Base-by-base conservation (phyloP, 2,797 vertebrate species). In the Selene dorsalis region DNA sequence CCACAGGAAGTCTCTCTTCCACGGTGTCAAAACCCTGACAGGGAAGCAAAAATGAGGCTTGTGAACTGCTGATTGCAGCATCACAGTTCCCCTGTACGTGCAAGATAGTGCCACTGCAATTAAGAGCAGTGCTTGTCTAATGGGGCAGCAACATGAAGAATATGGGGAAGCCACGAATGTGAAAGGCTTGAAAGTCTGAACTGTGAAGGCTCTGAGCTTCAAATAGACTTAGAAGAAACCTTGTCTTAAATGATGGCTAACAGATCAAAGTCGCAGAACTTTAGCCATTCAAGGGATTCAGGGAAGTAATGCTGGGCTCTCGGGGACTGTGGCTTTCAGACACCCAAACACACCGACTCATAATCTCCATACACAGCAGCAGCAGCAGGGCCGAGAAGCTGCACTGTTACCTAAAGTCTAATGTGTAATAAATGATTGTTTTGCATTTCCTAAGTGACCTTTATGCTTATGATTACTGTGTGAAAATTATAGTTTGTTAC, bases 51-150 rank as follows among this genome's bases (percentile, higher is more conserved):
- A 93, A 93, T 85, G 71, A 91, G 74, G 65, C 80, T 48, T 32
- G 70, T 85, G 87, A 83, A 91, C 73, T 82, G 85, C 89, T 88
- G 90, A 92, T 88, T 86, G 32, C 87, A 83, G 85, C 75, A 82
- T 45, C 88, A 72, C 76, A 35, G 38, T 78, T 73, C 61, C 64
- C 55, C 68, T 80, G 83, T 67, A 84, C 74, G 78, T 76, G 77
- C 73, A 72, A 80, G 80, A 89, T 88, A 88, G 85, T 75, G 85
- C 73, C 72, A 30, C 80, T 1, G 74, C 88, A 93, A 93, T 94
- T 92, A 93, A 80, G 72, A 72, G 72, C 39, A 9, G 13, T 45
- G 80, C 71, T 80, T 87, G 87, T 88, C 75, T 91, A 89, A 90
- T 87, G 85, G 85, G 69, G 82, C 70, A 59, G 76, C 64, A 87